Evolutionary conservation across 1,140 invertebrate genomes (phyloP), one percentile per base, ranked within the genome.

Genomic region (Procambarus clarkii): DNA sequence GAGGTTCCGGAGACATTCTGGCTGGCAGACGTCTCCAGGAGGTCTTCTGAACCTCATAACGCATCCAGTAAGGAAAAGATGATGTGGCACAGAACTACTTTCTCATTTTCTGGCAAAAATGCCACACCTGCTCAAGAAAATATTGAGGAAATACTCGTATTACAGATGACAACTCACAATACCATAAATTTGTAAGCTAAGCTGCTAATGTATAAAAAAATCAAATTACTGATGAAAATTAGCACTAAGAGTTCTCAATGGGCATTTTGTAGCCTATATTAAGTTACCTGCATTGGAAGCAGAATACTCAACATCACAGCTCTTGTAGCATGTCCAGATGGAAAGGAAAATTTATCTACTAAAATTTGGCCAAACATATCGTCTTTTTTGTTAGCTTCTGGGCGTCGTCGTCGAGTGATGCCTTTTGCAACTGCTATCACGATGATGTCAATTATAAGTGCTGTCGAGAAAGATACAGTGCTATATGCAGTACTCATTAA

Each of bases 291-390:
- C 64, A 81, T 64, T 34, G 87, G 89, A 84, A 93, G 45, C 18
- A 98, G 97, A 78, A 96, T 96, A 1, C 96, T 95, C 21, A 99
- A 94, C 94, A 98, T 96, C 15, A 97, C 95, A 13, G 98, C 96
- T 93, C 99, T 95, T n/a, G 98, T 98, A 2, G 98, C 96, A 95
- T 99, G 99, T 0, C 99, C 99, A 0, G 98, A 99, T 48, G 98
- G 99, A 94, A 99, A 99, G 60, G 98, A 98, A 94, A 97, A 99
- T 93, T 98, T 97, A 94, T 99, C 98, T 0, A 98, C 95, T 0
- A 96, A 95, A 94, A 94, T 95, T 94, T 95, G 94, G 4, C 95
- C 93, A 86, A 96, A 95, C 95, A 96, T 95, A 92, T 97, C 96
- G 93, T 95, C 95, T 91, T 94, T 94, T 69, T 94, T 93, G 94